Percentiles rank a stretch among this genome's conserved stretches.
phyloP scores from a whole-genome alignment of 2,888 invertebrate genomes.

The Epirrhoe tristata region DNA sequence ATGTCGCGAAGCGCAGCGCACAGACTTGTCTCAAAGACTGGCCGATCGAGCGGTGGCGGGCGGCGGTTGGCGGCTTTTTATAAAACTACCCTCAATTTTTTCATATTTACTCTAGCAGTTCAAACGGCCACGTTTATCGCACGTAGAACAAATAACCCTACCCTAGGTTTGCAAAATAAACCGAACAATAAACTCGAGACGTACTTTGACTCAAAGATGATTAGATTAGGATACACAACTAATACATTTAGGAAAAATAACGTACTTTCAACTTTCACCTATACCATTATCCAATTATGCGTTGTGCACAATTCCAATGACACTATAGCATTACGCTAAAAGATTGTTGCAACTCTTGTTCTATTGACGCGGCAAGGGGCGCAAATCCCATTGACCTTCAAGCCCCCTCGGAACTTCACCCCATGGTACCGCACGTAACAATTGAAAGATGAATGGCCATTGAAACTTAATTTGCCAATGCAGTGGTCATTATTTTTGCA shows the following conservation, averaged over 20 bases:
- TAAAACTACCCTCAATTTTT: constrained; percentile 58
- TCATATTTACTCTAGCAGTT: constrained; percentile 17
- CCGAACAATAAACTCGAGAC: background rate
- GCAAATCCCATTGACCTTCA: constrained; percentile 32
- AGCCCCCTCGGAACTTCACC: constrained; percentile 26
- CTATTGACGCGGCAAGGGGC: constrained; percentile 19
- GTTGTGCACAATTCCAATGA: too few relatives aligned
- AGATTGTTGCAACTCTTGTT: constrained; percentile 16
- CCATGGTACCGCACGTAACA: constrained; percentile 9
- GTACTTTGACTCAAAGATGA: background rate
- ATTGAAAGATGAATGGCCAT: constrained; percentile 16
- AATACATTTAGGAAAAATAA: background rate
- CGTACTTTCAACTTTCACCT: background rate
- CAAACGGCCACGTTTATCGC: background rate
- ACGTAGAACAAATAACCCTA: constrained; percentile 13
- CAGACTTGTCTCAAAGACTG: constrained; percentile 72
- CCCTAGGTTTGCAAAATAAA: constrained; percentile 4
- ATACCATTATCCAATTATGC: background rate
- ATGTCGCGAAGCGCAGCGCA: constrained; percentile 58
- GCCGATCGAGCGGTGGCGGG: constrained; percentile 29
- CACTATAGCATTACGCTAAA: too few relatives aligned
- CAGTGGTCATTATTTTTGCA: constrained; percentile 11
- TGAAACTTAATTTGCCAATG: constrained; percentile 9
- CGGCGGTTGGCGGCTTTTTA: constrained; percentile 32
- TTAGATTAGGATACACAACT: background rate